Evolutionary conservation across 2,113 vertebrate genomes (phyloP), one percentile per base, ranked within the genome.

Genomic region (Ammodytes marinus): DNA sequence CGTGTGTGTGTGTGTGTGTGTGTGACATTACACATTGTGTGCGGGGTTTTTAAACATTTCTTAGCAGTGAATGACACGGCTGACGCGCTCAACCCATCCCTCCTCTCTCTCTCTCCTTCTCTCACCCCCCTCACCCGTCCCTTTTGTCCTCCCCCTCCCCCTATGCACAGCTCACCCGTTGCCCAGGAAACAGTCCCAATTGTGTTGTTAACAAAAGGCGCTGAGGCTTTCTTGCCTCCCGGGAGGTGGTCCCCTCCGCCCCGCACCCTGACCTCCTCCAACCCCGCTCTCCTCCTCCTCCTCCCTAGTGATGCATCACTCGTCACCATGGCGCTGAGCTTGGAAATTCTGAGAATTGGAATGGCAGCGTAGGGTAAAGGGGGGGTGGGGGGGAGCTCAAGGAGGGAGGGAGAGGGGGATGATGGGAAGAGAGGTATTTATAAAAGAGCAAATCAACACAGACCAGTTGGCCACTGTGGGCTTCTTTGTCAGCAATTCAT

Each of bases 191-290:
- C 94, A 0, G 82, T 94, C 91, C 89, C 93, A 85, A 95, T 95
- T 95, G 95, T 96, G 90, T 84, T 61, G 72, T 82, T 93, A 95
- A 95, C 95, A 95, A 95, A 93, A 80, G 92, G 84, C 88, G 89
- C 82, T 27, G 79, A 85, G 87, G 88, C 91, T 92, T 94, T 94
- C 91, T 92, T 84, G 85, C 87, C 89, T 93, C 91, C 79, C 85
- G 69, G 94, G 92, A 95, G 95, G 95, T 93, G 93, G 93, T 94
- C 94, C 84, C 82, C 92, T 91, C 89, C 89, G 63, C 88, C 87
- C 91, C 80, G 87, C 87, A 87, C 94, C 92, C 90, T 95, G 95
- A 96, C 95, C 95, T 90, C 88, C 82, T 84, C 90, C 71, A 91
- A 89, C 91, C 90, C 85, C 1, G 46, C 75, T 77, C 85, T 67